Percentiles rank a stretch among this genome's conserved stretches.
These are phyloP conservation scores for Geotrupes spiniger DNA, from an alignment of 2,888 invertebrate species.

Conservation along the genomic window DNA sequence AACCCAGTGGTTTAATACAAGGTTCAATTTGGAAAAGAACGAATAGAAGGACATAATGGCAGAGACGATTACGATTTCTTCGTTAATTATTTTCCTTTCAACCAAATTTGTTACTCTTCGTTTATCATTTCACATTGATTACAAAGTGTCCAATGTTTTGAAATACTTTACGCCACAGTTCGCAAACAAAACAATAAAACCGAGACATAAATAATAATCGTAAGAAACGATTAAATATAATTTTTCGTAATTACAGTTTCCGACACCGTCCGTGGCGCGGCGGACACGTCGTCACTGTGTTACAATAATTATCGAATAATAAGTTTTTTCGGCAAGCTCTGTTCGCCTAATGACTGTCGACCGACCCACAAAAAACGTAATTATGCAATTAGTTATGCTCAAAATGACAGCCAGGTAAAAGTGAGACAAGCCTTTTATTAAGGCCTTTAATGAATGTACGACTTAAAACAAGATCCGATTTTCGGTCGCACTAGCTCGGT, in stretches of 20 bases:
- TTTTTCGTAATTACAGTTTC: constrained; percentile 44
- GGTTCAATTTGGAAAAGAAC: too few relatives aligned
- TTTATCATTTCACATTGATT: too few relatives aligned
- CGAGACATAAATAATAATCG: too few relatives aligned
- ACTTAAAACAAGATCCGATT: not conserved
- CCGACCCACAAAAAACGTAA: constrained; percentile 43
- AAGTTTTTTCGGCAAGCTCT: constrained; percentile 35
- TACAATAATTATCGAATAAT: constrained; percentile 45
- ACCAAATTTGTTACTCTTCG: too few relatives aligned
- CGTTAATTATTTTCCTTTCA: too few relatives aligned
- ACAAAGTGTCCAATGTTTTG: too few relatives aligned
- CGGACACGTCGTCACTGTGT: constrained; percentile 40
- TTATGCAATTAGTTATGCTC: constrained; percentile 51
- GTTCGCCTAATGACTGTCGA: constrained; percentile 43
- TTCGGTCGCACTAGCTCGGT: not conserved
- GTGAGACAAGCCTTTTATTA: constrained; percentile 38
- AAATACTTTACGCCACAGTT: too few relatives aligned
- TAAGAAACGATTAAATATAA: constrained; percentile 36
- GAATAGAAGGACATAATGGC: too few relatives aligned
- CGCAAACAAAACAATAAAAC: too few relatives aligned
- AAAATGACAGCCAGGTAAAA: constrained; percentile 49
- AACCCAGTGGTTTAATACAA: too few relatives aligned
- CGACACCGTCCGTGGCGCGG: constrained; percentile 22
- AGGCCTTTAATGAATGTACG: constrained; percentile 11
- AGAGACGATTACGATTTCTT: too few relatives aligned